These are phyloP conservation scores for Gastracanthus pulcherrimus DNA, from an alignment of 2,888 invertebrate species.

Conservation along the genomic window DNA sequence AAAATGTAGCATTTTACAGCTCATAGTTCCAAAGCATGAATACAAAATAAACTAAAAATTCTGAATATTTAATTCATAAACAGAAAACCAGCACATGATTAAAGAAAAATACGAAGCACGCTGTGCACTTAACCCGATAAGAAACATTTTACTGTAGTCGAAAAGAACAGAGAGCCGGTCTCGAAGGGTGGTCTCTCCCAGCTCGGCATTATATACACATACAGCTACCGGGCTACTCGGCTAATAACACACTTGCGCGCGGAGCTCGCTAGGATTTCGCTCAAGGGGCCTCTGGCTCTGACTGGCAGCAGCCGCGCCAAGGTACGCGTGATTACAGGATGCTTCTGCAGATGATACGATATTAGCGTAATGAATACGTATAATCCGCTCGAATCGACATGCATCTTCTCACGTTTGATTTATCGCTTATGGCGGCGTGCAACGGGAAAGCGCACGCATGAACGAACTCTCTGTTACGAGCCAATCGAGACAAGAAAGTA, in stretches of 20 bases:
- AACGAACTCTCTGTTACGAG: too few species aligned
- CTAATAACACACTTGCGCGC: slow-evolving; percentile 28
- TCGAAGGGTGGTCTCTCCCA: slow-evolving; percentile 11
- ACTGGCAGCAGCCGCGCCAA: too few species aligned
- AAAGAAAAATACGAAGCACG: too few species aligned
- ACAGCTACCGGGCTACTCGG: slow-evolving; percentile 29
- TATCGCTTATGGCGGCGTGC: slow-evolving; percentile 17
- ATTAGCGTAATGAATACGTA: slow-evolving; percentile 38
- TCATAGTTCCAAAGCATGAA: too few species aligned
- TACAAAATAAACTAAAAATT: slow-evolving; percentile 67
- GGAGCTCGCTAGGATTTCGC: slow-evolving; percentile 31
- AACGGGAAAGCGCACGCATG: too few species aligned
- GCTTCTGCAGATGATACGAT: slow-evolving; percentile 36
- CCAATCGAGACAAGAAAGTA: too few species aligned
- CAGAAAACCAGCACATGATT: too few species aligned
- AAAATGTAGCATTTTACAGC: too few species aligned
- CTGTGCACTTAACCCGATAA: neutral
- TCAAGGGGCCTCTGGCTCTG: slow-evolving; percentile 16
- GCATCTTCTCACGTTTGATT: slow-evolving; percentile 44
- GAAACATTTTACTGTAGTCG: neutral
- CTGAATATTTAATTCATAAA: neutral
- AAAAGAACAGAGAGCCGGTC: neutral
- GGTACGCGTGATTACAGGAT: slow-evolving; percentile 34
- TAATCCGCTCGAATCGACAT: slow-evolving; percentile 25
- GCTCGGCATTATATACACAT: neutral